phyloP scores from a whole-genome alignment of 2,888 invertebrate genomes.

The Xanthorhoe spadicearia region DNA sequence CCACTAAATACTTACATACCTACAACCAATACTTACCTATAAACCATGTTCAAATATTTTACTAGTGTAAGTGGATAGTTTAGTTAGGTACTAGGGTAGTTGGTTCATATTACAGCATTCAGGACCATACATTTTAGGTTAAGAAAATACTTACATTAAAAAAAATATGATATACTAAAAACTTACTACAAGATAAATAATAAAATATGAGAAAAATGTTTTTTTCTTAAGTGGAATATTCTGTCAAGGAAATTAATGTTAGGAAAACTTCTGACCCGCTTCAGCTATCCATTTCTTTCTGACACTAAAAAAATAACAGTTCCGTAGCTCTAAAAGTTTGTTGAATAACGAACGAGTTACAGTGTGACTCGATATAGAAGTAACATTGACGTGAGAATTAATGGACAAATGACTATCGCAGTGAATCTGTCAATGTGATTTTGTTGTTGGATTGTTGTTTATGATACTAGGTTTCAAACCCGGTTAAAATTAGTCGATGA shows the following conservation, averaged over 20 bases:
- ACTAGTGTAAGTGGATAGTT: too few species aligned
- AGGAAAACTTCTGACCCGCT: conserved; percentile 34
- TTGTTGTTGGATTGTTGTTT: too few species aligned
- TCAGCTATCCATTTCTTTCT: conserved; percentile 35
- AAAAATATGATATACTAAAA: neutral
- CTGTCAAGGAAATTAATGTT: conserved; percentile 30
- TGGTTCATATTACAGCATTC: too few species aligned
- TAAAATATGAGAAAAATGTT: neutral
- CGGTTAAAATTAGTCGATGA: too few species aligned
- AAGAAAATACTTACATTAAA: neutral
- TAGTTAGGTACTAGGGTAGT: too few species aligned
- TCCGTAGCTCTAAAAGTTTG: conserved; percentile 13
- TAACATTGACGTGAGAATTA: neutral
- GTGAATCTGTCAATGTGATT: too few species aligned
- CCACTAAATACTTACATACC: too few species aligned
- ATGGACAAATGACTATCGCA: neutral
- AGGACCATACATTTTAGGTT: too few species aligned
- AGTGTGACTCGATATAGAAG: neutral
- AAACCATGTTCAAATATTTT: too few species aligned
- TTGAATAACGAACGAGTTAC: conserved; percentile 35
- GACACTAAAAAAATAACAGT: conserved; percentile 31
- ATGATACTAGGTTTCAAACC: too few species aligned
- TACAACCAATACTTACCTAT: too few species aligned
- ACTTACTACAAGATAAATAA: too few species aligned
- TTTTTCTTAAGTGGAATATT: conserved; percentile 20